A percentile compares a stretch with the other conserved stretches of the same genome.
Conservation (phyloP, 2,113 vertebrate genomes). For the Scomber japonicus region DNA sequence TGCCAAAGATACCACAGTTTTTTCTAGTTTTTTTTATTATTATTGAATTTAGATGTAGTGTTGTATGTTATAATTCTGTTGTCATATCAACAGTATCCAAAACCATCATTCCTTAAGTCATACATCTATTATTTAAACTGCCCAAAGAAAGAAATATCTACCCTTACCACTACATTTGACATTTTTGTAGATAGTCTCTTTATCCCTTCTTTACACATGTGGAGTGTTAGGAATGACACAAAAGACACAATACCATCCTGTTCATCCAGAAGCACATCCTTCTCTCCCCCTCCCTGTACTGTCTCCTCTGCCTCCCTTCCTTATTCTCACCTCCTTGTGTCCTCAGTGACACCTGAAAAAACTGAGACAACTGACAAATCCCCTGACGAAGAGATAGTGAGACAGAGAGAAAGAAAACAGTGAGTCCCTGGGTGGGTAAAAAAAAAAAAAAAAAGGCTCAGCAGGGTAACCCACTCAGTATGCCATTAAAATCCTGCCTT, state of each 20-base stretch:
- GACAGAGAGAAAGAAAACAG: neutral
- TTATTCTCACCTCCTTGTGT: slow-evolving; percentile 33
- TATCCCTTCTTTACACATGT: slow-evolving; percentile 5
- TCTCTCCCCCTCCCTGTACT: neutral
- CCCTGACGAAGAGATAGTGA: neutral
- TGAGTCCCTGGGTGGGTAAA: too few species aligned
- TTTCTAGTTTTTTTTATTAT: too few species aligned
- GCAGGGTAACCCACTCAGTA: slow-evolving; percentile 4
- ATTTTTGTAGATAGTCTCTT: neutral
- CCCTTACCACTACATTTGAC: neutral
- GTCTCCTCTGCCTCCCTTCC: neutral
- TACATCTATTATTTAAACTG: neutral
- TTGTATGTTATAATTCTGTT: neutral
- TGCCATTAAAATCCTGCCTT: neutral
- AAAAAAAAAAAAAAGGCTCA: slow-evolving; percentile 7
- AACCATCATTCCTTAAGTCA: neutral
- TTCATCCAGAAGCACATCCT: neutral
- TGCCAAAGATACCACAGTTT: too few species aligned
- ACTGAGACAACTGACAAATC: slow-evolving; percentile 47
- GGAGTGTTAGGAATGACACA: neutral
- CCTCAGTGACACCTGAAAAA: slow-evolving; percentile 40
- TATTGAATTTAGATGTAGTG: neutral
- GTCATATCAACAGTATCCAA: neutral
- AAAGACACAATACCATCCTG: neutral
- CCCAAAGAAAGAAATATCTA: too few species aligned